Conservation (phyloP, 2,888 invertebrate genomes). For the Kuschelorhynchus macadamiae region DNA sequence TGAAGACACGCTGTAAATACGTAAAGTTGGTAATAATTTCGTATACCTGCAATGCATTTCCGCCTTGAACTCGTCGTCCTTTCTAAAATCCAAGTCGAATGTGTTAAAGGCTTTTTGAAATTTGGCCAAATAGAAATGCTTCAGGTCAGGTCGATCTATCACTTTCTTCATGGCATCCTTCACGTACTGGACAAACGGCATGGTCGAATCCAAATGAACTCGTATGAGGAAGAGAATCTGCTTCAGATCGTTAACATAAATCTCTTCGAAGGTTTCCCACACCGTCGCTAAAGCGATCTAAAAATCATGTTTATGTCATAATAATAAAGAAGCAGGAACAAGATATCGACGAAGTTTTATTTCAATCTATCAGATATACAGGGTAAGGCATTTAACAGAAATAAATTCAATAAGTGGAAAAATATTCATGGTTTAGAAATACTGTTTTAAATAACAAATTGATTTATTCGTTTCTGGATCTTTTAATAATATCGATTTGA, state of each 20-base stretch:
- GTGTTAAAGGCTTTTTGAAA: slow-evolving; percentile 76
- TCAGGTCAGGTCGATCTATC: slow-evolving; percentile 72
- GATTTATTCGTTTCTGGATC: too few species aligned
- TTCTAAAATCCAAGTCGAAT: slow-evolving; percentile 73
- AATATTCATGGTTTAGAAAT: too few species aligned
- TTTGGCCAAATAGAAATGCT: slow-evolving; percentile 71
- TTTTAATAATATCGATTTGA: too few species aligned
- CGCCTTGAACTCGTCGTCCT: slow-evolving; percentile 73
- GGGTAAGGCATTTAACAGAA: too few species aligned
- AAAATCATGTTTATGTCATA: too few species aligned
- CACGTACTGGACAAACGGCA: slow-evolving; percentile 73
- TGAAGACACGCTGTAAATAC: too few species aligned
- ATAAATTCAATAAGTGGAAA: too few species aligned
- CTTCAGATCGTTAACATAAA: slow-evolving; percentile 71
- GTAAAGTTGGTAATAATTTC: neutral
- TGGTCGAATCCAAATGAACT: slow-evolving; percentile 70
- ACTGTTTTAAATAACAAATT: neutral
- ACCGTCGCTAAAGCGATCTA: slow-evolving; percentile 63
- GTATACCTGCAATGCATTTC: slow-evolving; percentile 71
- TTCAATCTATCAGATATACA: too few species aligned
- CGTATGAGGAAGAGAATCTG: slow-evolving; percentile 72
- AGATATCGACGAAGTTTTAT: too few species aligned
- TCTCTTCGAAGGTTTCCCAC: slow-evolving; percentile 68
- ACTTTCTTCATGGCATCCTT: slow-evolving; percentile 72
- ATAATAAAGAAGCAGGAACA: too few species aligned